Conservation (phyloP, 2,113 vertebrate species). For the Oostethus manadensis region DNA sequence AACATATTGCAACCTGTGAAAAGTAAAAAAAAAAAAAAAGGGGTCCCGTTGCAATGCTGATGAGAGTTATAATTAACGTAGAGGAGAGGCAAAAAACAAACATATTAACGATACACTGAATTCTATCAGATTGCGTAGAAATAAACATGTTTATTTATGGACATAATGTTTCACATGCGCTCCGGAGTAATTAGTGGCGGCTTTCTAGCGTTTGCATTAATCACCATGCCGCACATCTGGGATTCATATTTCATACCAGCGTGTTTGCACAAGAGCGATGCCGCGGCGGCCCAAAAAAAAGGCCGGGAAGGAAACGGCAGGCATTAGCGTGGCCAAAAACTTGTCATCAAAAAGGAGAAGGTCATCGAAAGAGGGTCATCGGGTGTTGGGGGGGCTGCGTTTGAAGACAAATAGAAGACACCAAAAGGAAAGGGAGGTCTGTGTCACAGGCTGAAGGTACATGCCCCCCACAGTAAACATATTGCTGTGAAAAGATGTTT, state of each 20-base stretch:
- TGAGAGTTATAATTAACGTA: constrained; percentile 61
- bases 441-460: constrained; percentile 21
- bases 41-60: constrained; percentile 59
- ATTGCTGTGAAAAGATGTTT: too few species aligned
- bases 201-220: constrained; percentile 48
- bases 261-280: constrained; percentile 33
- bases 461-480: too few species aligned
- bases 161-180: constrained; percentile 46
- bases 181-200: constrained; percentile 57
- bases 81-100: constrained; percentile 59
- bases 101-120: constrained; percentile 58
- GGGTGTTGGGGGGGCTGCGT: constrained; percentile 23
- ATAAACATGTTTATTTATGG: constrained; percentile 61
- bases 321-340: too few species aligned
- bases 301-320: background rate
- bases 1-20: constrained; percentile 62
- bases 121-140: constrained; percentile 48
- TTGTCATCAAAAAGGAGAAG: too few species aligned
- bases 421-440: constrained; percentile 51
- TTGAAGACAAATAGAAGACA: constrained; percentile 46
- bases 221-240: constrained; percentile 21
- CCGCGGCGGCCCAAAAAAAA: constrained; percentile 9
- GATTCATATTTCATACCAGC: constrained; percentile 38
- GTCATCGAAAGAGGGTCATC: too few species aligned
- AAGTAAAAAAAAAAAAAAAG: constrained; percentile 32